Evolutionary conservation across 2,113 vertebrate species (phyloP), one percentile per base, ranked within the genome.

Genomic region (Leuciscus idus): DNA sequence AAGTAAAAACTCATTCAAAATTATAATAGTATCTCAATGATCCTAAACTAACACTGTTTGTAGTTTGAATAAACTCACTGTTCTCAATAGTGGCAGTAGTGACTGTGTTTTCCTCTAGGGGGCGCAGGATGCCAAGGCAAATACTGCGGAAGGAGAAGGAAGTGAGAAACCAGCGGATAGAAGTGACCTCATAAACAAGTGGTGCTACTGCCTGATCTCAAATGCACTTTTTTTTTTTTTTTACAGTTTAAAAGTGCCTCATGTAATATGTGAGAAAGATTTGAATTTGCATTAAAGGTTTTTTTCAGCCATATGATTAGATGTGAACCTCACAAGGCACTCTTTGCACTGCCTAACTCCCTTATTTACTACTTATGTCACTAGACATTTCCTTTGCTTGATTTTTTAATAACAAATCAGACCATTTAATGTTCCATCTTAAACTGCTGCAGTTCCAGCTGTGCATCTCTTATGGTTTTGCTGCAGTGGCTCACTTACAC

Each of bases 161-260:
- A 99, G 95, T 99, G 96, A 95, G 91, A 90, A 85, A 91, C 85
- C 93, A 89, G 87, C 92, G 83, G 91, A 83, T 91, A 90, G 92
- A 94, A 88, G 80, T 96, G 95, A 98, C 97, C 97, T 99, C 97
- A 95, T 93, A 48, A 95, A 96, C 93, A 96, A 91, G 95, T 97
- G 98, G 97, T 98, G 98, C 98, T 98, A 99, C 95, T 96, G 96
- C 95, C 93, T 96, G 94, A 95, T 96, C 93, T 94, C 95, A 96
- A 97, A 96, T 97, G 96, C 97, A 96, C 95, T 43, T 43, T 43
- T 26, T 1, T 39, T 95, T 95, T 94, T 93, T 87, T 82, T 57
- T 89, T 80, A 76, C 73, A 48, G 82, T 83, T 28, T 61, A 48
- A 68, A 23, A 30, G 43, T 39, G 68, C 61, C 73, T 81, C 13